Conservation (phyloP, 2,113 vertebrate genomes). For the Lanius ludovicianus region DNA sequence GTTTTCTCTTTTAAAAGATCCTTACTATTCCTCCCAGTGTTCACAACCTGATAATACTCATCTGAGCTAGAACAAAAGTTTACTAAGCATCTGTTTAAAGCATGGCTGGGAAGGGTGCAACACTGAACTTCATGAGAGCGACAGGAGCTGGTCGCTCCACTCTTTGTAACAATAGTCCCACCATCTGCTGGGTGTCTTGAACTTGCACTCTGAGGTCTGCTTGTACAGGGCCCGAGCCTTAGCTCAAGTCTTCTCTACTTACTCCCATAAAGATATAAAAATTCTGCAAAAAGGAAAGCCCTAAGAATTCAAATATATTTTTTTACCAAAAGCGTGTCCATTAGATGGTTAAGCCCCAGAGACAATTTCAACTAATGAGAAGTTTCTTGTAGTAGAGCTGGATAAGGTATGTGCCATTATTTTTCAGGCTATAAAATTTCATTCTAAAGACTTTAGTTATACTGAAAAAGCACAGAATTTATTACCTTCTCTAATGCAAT, state of each 20-base stretch:
- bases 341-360: background rate
- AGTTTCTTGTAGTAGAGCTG: background rate
- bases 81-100: background rate
- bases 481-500: background rate
- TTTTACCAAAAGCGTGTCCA: background rate
- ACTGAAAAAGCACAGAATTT: background rate
- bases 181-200: background rate
- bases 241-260: background rate
- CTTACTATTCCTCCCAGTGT: background rate
- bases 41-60: background rate
- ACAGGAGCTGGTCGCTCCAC: background rate
- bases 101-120: background rate
- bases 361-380: background rate
- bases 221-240: background rate
- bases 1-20: background rate
- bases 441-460: background rate
- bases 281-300: background rate
- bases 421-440: background rate
- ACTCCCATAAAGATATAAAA: background rate
- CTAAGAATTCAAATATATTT: background rate
- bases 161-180: background rate
- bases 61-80: background rate
- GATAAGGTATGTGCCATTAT: background rate
- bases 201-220: background rate
- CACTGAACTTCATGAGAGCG: background rate